Base-by-base conservation (phyloP, 2,888 invertebrate genomes). In the Allophyes oxyacanthae region DNA sequence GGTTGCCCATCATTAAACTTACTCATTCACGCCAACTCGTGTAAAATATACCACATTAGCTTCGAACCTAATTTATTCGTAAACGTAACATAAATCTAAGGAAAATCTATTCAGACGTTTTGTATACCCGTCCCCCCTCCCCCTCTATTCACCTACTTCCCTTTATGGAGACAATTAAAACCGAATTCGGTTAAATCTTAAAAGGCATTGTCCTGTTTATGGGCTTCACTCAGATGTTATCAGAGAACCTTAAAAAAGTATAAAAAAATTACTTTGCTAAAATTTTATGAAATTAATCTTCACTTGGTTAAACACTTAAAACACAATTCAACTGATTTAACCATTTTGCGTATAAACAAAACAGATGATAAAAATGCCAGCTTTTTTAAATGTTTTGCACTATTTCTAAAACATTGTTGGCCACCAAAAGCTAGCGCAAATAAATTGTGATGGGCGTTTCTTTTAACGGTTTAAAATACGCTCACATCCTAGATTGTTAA, bases 191-290 rank as follows among this genome's bases (percentile, higher is more conserved):
- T 51, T 67, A 61, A 72, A 50, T 64, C 59, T 72, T 64, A 51
- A 40, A 67, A 79, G 84, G 75, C 85, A 82, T 83, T 88, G 86
- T 75, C 83, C 88, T 84, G 79, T 86, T 87, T 84, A 87, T 75
- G 75, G 65, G 60, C 52, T 77, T 61, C 77, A 75, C 80, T 82
- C 79, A 85, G 86, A 87, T 86, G 73, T 62, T 77, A 87, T 87
- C 84, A 71, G 58, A 72, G 69, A 69, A 10, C 72, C 25, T 8
- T 64, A 79, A 81, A 66, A 72, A 68, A 74, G 67, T 75, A 55
- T 55, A 64, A 64, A 60, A 58, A 52, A 65, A 62, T 43, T 59
- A 49, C 48, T 34, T 57, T 40, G 52, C 38, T 25, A 26, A 33
- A 42, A 50, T 41, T 11, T 9, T 7, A n/a, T 43, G 42, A 28